Evolutionary conservation across 2,797 vertebrate species (phyloP), one percentile per base, ranked within the genome.

Genomic region (Microctenopoma stevenorrisi): DNA sequence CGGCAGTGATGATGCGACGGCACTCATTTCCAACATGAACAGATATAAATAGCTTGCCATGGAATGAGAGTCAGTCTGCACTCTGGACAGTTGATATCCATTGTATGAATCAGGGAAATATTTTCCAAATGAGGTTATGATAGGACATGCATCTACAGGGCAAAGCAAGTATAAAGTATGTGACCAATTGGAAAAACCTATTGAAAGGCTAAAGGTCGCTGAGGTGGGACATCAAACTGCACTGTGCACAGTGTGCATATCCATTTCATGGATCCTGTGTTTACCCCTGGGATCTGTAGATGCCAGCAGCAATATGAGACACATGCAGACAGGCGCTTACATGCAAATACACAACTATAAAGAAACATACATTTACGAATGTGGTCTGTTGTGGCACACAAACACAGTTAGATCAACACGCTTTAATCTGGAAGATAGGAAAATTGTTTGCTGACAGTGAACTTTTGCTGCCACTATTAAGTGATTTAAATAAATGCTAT

Each of bases 121-220:
- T 69, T 82, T 87, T 82, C 73, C 74, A 83, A 79, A 72, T 76
- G 58, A 84, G 33, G 78, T 74, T 60, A 83, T 72, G 16, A 40
- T 15, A 50, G 63, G 58, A 52, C n/a, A 30, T 55, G 18, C 33
- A 57, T 37, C 59, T 54, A 46, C 60, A 64, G 43, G 47, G 72
- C 60, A 64, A 74, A 68, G 59, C 79, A 61, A 67, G 71, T 81
- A 76, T 68, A 74, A 74, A 73, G 51, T 60, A 72, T 67, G 80
- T 85, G 84, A 86, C 83, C 84, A 90, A 91, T 90, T 88, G 88
- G 88, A 88, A 91, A 87, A 88, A 78, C n/a, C 53, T 65, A 90
- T 81, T 84, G 64, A 79, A 90, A 90, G 85, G 85, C 63, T 72
- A 90, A 86, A 82, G 91, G 89, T 89, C 91, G 90, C 87, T 78